These are phyloP conservation scores for Synanthedon andrenaeformis DNA, from an alignment of 2,888 invertebrate species.

Conservation along the genomic window DNA sequence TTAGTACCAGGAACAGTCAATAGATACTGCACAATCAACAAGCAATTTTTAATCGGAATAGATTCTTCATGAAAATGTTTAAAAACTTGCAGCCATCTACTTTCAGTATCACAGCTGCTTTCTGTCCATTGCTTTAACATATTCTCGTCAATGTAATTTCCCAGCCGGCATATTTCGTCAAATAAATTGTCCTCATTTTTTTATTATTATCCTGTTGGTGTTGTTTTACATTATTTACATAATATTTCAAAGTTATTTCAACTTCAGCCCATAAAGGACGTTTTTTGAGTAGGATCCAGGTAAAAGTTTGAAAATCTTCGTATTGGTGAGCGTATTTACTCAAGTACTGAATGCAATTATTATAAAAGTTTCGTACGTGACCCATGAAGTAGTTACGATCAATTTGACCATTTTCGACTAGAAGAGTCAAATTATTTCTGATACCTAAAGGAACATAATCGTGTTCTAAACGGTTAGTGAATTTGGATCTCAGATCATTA, in stretches of 20 bases:
- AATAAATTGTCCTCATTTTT: no score
- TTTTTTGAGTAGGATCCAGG: conserved; percentile 11
- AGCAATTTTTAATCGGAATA: neutral
- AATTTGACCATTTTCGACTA: no score
- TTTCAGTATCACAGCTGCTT: neutral
- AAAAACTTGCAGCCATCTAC: neutral
- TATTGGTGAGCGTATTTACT: no score
- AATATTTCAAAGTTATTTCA: conserved; percentile 7
- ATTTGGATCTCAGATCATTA: conserved; percentile 13
- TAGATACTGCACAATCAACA: neutral
- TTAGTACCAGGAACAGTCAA: neutral
- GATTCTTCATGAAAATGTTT: neutral
- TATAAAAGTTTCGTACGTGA: conserved; percentile 4
- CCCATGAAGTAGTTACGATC: no score
- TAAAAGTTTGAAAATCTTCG: conserved; percentile 20
- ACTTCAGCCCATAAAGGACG: conserved; percentile 6
- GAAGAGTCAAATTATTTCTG: no score
- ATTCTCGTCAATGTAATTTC: no score
- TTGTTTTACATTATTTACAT: no score
- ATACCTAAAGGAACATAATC: no score
- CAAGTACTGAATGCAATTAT: conserved; percentile 7
- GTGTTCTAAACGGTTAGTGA: no score
- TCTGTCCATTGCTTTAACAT: conserved; percentile 1
- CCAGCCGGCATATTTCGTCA: no score
- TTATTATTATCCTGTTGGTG: conserved; percentile 4